phyloP scores from a whole-genome alignment of 2,797 vertebrate genomes.

The Falco naumanni region DNA sequence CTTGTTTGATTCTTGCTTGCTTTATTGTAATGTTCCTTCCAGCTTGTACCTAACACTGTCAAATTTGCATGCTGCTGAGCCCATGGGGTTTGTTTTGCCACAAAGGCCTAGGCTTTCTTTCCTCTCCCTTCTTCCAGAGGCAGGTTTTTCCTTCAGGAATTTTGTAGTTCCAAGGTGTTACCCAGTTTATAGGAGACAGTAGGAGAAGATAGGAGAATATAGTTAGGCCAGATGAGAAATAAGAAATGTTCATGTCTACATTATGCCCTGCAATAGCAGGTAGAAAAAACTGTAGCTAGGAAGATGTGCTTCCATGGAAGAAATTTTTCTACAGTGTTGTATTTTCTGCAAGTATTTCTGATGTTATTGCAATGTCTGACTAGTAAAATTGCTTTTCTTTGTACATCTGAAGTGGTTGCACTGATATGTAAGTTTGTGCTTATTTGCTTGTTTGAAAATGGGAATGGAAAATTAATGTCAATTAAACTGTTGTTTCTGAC shows the following conservation, averaged over 20 bases:
- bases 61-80: neutral
- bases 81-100: neutral
- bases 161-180: neutral
- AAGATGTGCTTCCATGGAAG: neutral
- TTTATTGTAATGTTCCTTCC: neutral
- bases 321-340: neutral
- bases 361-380: neutral
- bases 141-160: neutral
- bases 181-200: neutral
- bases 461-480: neutral
- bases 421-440: neutral
- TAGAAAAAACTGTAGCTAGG: neutral
- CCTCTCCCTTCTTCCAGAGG: neutral
- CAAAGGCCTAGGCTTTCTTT: neutral
- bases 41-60: neutral
- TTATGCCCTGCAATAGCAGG: neutral
- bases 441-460: neutral
- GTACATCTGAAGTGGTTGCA: neutral
- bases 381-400: neutral
- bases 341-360: neutral
- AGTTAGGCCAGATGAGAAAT: neutral
- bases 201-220: neutral
- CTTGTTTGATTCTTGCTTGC: neutral
- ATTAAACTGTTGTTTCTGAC: neutral
- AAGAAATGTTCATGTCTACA: neutral